phyloP scores from a whole-genome alignment of 2,888 invertebrate species.

The Latheticus oryzae region DNA sequence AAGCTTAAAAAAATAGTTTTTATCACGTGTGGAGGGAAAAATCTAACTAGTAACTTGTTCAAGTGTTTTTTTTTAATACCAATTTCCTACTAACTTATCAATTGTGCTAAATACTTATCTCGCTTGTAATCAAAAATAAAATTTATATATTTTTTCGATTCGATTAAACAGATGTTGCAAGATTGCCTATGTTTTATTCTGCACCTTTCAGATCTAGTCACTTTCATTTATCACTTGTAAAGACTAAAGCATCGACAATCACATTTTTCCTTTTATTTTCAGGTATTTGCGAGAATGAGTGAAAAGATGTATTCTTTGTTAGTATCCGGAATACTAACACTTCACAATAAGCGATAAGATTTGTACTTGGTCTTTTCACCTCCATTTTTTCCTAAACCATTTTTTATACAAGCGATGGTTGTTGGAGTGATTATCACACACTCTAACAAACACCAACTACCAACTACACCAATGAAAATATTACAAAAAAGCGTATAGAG shows the following conservation, averaged over 20 bases:
- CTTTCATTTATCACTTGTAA: constrained; percentile 47
- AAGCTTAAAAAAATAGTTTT: constrained; percentile 63
- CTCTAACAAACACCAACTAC: constrained; percentile 19
- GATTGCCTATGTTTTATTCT: constrained; percentile 48
- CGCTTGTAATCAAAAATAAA: constrained; percentile 50
- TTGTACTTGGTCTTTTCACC: constrained; percentile 35
- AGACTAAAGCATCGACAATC: constrained; percentile 57
- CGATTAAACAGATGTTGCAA: constrained; percentile 36
- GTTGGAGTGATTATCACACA: constrained; percentile 13
- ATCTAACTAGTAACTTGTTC: constrained; percentile 54
- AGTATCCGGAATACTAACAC: constrained; percentile 41
- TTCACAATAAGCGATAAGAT: constrained; percentile 38
- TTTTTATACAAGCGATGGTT: too few species aligned
- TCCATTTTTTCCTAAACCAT: constrained; percentile 8
- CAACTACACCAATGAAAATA: constrained; percentile 14
- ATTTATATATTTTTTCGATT: constrained; percentile 42
- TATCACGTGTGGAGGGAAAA: constrained; percentile 63
- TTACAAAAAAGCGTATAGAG: constrained; percentile 37
- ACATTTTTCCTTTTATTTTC: constrained; percentile 47
- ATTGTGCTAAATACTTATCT: constrained; percentile 55
- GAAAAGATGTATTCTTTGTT: constrained; percentile 26
- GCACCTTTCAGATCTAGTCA: constrained; percentile 43
- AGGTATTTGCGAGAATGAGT: constrained; percentile 38
- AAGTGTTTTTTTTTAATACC: constrained; percentile 48
- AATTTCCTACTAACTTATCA: constrained; percentile 50